Conservation (phyloP, 1,140 invertebrate genomes). For the Formica exsecta region DNA sequence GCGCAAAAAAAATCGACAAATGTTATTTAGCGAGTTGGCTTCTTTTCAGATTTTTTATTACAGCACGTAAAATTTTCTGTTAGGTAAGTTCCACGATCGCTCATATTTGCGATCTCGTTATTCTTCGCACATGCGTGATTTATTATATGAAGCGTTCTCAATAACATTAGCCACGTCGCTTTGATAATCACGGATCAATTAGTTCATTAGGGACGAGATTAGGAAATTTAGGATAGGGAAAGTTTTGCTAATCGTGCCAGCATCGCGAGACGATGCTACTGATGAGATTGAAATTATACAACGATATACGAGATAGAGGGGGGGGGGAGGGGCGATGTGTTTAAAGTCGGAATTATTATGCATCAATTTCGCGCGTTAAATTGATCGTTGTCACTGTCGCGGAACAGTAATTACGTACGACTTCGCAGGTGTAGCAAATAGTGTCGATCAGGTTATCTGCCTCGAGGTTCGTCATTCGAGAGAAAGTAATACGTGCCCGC, state of each 20-base stretch:
- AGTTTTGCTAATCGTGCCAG: constrained; percentile 27
- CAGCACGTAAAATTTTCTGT: not conserved
- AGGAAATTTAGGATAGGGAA: constrained; percentile 38
- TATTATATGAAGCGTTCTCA: constrained; percentile 18
- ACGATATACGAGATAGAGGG: constrained; percentile 23
- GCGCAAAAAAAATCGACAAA: not conserved
- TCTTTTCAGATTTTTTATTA: constrained; percentile 3
- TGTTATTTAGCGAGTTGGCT: not conserved
- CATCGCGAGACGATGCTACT: not conserved
- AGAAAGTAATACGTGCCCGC: constrained; percentile 65
- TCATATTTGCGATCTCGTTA: constrained; percentile 24
- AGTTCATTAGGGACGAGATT: constrained; percentile 53
- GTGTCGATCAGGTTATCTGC: constrained; percentile 69
- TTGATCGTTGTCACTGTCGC: constrained; percentile 57
- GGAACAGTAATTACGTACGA: constrained; percentile 70
- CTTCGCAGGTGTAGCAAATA: constrained; percentile 72
- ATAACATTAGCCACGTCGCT: not conserved
- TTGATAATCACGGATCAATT: constrained; percentile 32
- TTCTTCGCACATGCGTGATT: not conserved
- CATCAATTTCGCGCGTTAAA: constrained; percentile 36
- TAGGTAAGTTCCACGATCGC: constrained; percentile 19
- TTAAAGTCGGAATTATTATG: constrained; percentile 52
- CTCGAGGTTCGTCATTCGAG: constrained; percentile 64
- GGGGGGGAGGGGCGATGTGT: constrained; percentile 1
- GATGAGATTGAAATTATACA: constrained; percentile 30